A percentile compares a stretch with the other conserved stretches of the same genome.
These are phyloP conservation scores for Neodiprion pinetum DNA, from an alignment of 1,140 invertebrate species.

Conservation along the genomic window DNA sequence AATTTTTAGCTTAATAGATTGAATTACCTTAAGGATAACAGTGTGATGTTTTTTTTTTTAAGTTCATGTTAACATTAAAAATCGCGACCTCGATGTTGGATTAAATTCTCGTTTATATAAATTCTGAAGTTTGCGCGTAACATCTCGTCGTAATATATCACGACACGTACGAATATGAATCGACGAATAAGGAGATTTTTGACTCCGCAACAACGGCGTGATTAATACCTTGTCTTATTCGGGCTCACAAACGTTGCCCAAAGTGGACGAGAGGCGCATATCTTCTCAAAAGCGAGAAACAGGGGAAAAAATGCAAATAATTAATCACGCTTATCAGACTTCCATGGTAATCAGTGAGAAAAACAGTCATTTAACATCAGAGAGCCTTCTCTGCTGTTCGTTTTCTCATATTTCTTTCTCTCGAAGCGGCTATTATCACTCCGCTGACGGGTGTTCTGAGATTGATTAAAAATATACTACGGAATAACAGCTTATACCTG, in stretches of 20 bases:
- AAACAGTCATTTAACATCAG: background rate
- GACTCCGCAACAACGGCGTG: background rate
- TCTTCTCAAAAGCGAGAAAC: background rate
- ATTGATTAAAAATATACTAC: background rate
- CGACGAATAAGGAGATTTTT: background rate
- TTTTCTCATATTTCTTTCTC: background rate
- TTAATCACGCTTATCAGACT: background rate
- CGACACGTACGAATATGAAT: too few relatives aligned
- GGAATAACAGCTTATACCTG: background rate
- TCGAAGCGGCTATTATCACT: background rate
- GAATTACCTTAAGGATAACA: too few relatives aligned
- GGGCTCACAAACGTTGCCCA: background rate
- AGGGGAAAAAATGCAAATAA: background rate
- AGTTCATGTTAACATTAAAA: too few relatives aligned
- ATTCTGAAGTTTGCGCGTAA: too few relatives aligned
- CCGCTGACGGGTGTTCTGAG: background rate
- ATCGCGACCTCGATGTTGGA: too few relatives aligned
- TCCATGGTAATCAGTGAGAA: background rate
- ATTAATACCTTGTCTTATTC: background rate
- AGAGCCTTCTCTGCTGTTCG: background rate
- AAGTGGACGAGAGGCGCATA: background rate
- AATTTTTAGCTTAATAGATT: too few relatives aligned
- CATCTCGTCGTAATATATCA: too few relatives aligned
- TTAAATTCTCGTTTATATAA: too few relatives aligned
- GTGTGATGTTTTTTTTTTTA: too few relatives aligned